These are phyloP conservation scores for Lepus oiostolus DNA, from an alignment of 2,797 vertebrate genomes.

Conservation along the genomic window DNA sequence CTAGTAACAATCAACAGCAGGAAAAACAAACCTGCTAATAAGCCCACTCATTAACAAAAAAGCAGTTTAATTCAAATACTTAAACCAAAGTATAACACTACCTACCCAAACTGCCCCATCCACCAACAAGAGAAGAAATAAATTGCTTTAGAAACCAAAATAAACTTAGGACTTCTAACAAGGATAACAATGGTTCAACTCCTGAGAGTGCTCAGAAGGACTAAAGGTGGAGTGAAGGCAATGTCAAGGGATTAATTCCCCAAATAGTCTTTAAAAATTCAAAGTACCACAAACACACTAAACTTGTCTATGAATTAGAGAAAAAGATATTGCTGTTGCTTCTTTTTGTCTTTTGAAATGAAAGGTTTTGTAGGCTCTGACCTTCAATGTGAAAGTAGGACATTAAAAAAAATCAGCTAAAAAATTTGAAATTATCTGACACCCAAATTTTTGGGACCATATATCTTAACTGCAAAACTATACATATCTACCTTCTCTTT, in stretches of 20 bases:
- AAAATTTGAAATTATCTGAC: conserved; percentile 73
- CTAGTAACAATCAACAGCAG: no score
- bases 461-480: conserved; percentile 73
- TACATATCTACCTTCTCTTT: conserved; percentile 80
- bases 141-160: not conserved
- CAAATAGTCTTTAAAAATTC: no score
- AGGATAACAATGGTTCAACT: no score
- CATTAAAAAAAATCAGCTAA: conserved; percentile 3
- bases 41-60: conserved; percentile 74
- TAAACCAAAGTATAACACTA: conserved; percentile 76
- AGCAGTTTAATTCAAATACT: conserved; percentile 81
- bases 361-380: no score
- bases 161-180: no score
- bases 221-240: conserved; percentile 20
- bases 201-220: conserved; percentile 62
- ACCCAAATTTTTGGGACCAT: conserved; percentile 21
- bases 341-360: no score
- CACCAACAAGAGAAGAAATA: conserved; percentile 70
- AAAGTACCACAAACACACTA: no score
- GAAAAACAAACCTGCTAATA: no score
- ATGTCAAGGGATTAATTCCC: no score
- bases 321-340: no score
- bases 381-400: no score
- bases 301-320: no score
- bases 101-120: conserved; percentile 50